Evolutionary conservation across 2,113 vertebrate species (phyloP), one percentile per base, ranked within the genome.

Genomic region (Asarcornis scutulata): DNA sequence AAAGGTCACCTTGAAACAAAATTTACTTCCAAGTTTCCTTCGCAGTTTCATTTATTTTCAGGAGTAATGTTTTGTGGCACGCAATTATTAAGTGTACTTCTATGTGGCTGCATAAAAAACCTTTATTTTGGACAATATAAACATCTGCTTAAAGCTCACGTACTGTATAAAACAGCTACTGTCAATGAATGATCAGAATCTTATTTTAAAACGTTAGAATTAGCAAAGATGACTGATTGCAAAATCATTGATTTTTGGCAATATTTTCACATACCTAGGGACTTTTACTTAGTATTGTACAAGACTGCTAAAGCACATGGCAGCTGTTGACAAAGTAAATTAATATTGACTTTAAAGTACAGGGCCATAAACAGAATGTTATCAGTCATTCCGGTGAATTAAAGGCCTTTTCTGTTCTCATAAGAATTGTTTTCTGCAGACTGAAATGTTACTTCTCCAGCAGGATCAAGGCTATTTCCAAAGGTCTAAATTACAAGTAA

Each of bases 181-280:
- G 68, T 97, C 97, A 97, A 98, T 97, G 95, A 97, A 96, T 97
- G 88, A 97, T 97, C 96, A 97, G 95, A 97, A 97, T 96, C 87
- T 97, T 89, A 79, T 92, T 96, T 97, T 96, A 72, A 92, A 94
- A 97, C 81, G 78, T 97, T 96, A 98, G 93, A 97, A 89, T 94
- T 90, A 76, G 96, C 95, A 96, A 97, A 98, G 92, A 94, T 98
- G 97, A 97, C 97, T 97, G 97, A 96, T 81, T 98, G 97, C 97
- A 97, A 96, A 95, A 95, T 91, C 95, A 53, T 48, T 16, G 4
- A 22, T 36, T 44, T 40, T 58, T 92, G 72, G 84, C 40, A 85
- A 40, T 56, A 27, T 36, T 32, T 81, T 72, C 34, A 67, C 87
- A 29, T 26, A 34, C 86, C 74, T 18, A 11, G 18, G 31, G 69